Base-by-base conservation (phyloP, 2,113 vertebrate genomes). In the Anhinga anhinga region DNA sequence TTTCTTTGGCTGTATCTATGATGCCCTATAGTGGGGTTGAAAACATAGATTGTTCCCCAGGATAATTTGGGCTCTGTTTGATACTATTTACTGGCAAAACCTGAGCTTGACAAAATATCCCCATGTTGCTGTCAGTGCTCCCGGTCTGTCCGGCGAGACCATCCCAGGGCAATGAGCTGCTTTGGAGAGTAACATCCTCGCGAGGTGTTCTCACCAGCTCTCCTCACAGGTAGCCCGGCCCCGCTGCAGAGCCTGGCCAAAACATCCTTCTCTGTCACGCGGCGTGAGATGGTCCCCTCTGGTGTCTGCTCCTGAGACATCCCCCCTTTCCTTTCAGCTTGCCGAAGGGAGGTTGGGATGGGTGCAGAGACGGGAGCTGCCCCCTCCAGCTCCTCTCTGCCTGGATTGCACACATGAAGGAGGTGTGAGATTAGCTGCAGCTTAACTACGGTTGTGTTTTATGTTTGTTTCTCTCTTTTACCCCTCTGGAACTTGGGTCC, bases 401-500 rank as follows among this genome's bases (percentile, higher is more conserved):
- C 59, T 3, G 7, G 12, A 36, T 56, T 25, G 42, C 58, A 3
- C n/a, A 5, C 25, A 1, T 1, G 2, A 7, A 3, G 38, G 66
- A 93, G 65, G 73, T 65, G 67, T 25, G 80, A 65, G 70, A n/a
- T 21, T 4, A 20, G 72, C 73, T 32, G 53, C 55, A 2, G 59
- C 9, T 65, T 32, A 58, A 11, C 80, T 66, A 34, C 49, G 3
- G 18, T 52, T 56, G 85, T 56, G 76, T 45, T 89, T 91, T 58
- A 22, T 58, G 50, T 93, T 74, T 70, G 25, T 73, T 91, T 89
- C 90, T 96, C 67, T 76, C 61, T 16, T 80, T 95, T 95, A 93
- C 86, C 86, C 72, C 90, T 97, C 85, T 81, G 92, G 92, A 97
- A 82, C 89, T 34, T 13, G 25, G 50, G 29, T 86, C 97, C 98